Conservation (phyloP, 2,888 invertebrate genomes). For the Parnassius mnemosyne region DNA sequence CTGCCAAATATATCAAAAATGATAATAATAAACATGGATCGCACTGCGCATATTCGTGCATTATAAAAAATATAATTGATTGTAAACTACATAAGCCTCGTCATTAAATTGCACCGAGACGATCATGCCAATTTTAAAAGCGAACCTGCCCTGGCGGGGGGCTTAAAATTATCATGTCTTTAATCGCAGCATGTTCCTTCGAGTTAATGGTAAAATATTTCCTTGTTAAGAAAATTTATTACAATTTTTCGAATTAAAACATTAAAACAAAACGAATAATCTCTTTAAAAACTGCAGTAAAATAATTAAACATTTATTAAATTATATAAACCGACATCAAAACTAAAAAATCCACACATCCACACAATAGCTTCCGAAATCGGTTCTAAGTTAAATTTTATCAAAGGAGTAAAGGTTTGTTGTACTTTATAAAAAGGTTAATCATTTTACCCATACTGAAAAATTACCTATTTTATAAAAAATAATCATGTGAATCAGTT, state of each 20-base stretch:
- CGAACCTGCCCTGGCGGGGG: slow-evolving; percentile 45
- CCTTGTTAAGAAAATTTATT: slow-evolving; percentile 18
- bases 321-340: no score
- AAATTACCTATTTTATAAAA: no score
- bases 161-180: slow-evolving; percentile 35
- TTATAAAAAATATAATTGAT: slow-evolving; percentile 51
- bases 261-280: slow-evolving; percentile 7
- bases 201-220: slow-evolving; percentile 23
- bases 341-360: no score
- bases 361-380: no score
- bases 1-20: no score
- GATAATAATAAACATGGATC: no score
- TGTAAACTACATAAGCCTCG: slow-evolving; percentile 54
- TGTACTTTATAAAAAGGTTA: no score
- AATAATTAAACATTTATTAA: background rate
- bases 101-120: slow-evolving; percentile 55
- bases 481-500: no score
- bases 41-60: slow-evolving; percentile 9
- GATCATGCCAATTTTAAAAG: slow-evolving; percentile 50
- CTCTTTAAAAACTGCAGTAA: background rate
- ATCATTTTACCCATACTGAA: no score
- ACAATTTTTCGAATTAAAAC: slow-evolving; percentile 11
- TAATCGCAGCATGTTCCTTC: slow-evolving; percentile 24
- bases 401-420: no score
- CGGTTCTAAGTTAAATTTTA: no score